Base-by-base conservation (phyloP, 2,113 vertebrate genomes). In the Erythrolamprus reginae region DNA sequence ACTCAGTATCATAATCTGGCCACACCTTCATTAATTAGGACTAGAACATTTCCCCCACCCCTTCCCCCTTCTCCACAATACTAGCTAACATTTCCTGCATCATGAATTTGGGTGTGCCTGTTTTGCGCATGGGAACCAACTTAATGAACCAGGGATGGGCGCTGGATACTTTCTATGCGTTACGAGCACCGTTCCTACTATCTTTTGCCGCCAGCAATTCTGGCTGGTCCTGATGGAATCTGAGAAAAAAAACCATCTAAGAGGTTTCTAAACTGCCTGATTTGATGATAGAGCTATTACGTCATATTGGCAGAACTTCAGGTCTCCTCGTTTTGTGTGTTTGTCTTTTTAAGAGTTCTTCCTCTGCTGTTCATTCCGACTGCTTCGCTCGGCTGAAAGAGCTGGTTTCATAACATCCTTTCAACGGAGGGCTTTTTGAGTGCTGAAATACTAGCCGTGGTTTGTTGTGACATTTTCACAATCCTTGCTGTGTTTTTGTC, bases 381-480 rank as follows among this genome's bases (percentile, higher is more conserved):
- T 90, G 92, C 91, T 56, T 55, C 65, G 28, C 24, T 65, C 82
- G 89, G 89, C 92, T 93, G 89, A 85, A 10, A 52, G 23, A 83
- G 83, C 90, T 94, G 88, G 61, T 95, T 92, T 94, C 89, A 45
- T 53, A 87, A 92, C 92, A 92, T 0, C 15, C 89, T 88, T 84
- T 92, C 84, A 88, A 24, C 56, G 53, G 2, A 83, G 92, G 45
- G 89, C 26, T 88, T 96, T 96, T 93, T 92, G 93, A 89, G 38
- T 2, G 84, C 93, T 92, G 91, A 56, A 91, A 93, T 28, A 90
- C 90, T 86, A 10, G 53, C 13, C 58, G 91, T 94, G 87, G 86
- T 82, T 94, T 88, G 92, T 91, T 92, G 48, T 91, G 77, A 93
- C 94, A 8, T 0, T 10, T 48, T 93, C 94, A 95, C 84, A 94